These are phyloP conservation scores for Didymodactylos carnosus DNA, from an alignment of 2,888 invertebrate species.

Conservation along the genomic window DNA sequence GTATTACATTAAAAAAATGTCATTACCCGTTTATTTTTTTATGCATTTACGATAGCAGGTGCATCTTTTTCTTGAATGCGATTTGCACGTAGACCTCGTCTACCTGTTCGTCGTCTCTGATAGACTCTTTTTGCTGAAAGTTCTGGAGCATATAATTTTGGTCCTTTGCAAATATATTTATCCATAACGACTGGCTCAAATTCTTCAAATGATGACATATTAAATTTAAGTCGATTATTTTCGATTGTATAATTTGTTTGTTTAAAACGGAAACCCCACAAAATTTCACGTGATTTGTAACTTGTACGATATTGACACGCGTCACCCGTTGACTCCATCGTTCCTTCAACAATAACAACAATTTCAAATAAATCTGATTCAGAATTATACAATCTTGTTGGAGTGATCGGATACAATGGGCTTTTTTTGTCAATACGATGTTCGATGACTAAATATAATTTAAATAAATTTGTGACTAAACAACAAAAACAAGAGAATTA, in stretches of 20 bases:
- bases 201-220: not conserved
- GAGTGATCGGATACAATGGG: not conserved
- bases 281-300: conserved; percentile 13
- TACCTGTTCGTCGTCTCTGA: not conserved
- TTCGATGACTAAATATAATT: conserved; percentile 2
- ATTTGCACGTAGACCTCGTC: too few species aligned
- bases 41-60: too few species aligned
- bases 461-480: too few species aligned
- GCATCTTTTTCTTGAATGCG: too few species aligned
- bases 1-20: too few species aligned
- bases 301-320: conserved; percentile 12
- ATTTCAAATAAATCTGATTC: conserved; percentile 6
- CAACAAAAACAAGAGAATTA: too few species aligned
- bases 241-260: not conserved
- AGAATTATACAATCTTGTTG: not conserved
- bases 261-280: conserved; percentile 10
- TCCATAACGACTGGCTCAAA: not conserved
- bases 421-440: not conserved
- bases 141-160: not conserved
- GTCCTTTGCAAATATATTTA: not conserved
- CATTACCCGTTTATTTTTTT: too few species aligned
- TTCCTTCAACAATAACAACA: conserved; percentile 10
- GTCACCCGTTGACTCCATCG: conserved; percentile 13
- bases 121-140: not conserved
- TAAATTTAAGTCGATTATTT: not conserved